These are phyloP conservation scores for Hermatobates lingyangjiaoensis DNA, from an alignment of 1,140 invertebrate species.

Conservation along the genomic window DNA sequence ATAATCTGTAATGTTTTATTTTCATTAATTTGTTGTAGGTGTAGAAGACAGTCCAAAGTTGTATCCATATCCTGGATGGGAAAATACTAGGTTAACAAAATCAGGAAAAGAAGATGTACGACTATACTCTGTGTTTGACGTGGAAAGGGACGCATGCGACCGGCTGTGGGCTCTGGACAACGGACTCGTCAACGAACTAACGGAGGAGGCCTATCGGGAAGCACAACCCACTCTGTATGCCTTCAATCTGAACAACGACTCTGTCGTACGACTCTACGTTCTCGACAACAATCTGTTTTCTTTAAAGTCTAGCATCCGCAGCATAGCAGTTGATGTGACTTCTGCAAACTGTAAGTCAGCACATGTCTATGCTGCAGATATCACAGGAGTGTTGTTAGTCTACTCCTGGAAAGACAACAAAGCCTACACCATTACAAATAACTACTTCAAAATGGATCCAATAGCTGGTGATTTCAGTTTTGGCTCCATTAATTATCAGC, in stretches of 20 bases:
- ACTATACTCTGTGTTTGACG: slow-evolving; percentile 6
- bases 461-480: slow-evolving; percentile 44
- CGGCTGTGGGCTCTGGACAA: slow-evolving; percentile 58
- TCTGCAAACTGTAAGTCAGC: slow-evolving; percentile 45
- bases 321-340: slow-evolving; percentile 45
- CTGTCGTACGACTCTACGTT: slow-evolving; percentile 35
- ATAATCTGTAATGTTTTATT: too few species aligned
- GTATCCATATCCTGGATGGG: not conserved
- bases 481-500: slow-evolving; percentile 38
- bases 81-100: not conserved
- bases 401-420: slow-evolving; percentile 49
- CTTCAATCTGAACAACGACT: slow-evolving; percentile 48
- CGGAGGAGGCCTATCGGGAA: slow-evolving; percentile 31
- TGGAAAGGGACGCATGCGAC: slow-evolving; percentile 44
- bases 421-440: slow-evolving; percentile 52
- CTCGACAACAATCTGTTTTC: slow-evolving; percentile 41
- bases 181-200: slow-evolving; percentile 38
- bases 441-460: slow-evolving; percentile 64
- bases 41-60: too few species aligned
- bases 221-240: slow-evolving; percentile 39
- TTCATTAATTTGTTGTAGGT: too few species aligned
- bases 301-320: slow-evolving; percentile 28
- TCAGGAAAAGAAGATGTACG: too few species aligned
- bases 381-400: slow-evolving; percentile 49
- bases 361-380: slow-evolving; percentile 50